phyloP scores from a whole-genome alignment of 2,888 invertebrate genomes.

The Podabrus alpinus region DNA sequence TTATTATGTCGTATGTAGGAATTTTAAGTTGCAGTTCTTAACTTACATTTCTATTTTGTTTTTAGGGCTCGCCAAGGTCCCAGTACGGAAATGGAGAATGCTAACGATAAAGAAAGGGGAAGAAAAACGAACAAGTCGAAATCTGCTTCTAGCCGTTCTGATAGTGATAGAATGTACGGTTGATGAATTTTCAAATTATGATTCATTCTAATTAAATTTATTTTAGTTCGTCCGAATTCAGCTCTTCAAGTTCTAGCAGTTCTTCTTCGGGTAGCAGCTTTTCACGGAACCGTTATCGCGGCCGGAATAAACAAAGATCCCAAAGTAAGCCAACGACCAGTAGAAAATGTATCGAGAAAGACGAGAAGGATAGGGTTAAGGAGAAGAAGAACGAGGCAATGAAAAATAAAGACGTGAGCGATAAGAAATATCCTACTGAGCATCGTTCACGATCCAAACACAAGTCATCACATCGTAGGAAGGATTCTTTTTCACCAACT shows the following conservation, averaged over 20 bases:
- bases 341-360: conserved; percentile 46
- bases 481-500: conserved; percentile 83
- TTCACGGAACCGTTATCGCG: conserved; percentile 67
- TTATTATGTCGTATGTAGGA: neutral
- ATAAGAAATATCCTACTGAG: neutral
- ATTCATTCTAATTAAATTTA: neutral
- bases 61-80: conserved; percentile 77
- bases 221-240: conserved; percentile 76
- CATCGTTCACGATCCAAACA: conserved; percentile 54
- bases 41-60: conserved; percentile 22
- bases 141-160: conserved; percentile 80
- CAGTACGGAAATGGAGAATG: conserved; percentile 74
- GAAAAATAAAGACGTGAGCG: conserved; percentile 49
- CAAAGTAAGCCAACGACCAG: conserved; percentile 50
- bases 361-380: conserved; percentile 51
- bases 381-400: conserved; percentile 35
- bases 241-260: conserved; percentile 81
- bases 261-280: conserved; percentile 70
- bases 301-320: conserved; percentile 62
- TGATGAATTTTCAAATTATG: neutral
- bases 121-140: conserved; percentile 67
- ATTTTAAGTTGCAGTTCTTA: neutral
- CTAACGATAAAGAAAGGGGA: conserved; percentile 65
- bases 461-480: conserved; percentile 67
- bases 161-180: conserved; percentile 67